Percentiles rank a stretch among this genome's conserved stretches.
These are phyloP conservation scores for Ennomos fuscantarius DNA, from an alignment of 2,888 invertebrate species.

Conservation along the genomic window DNA sequence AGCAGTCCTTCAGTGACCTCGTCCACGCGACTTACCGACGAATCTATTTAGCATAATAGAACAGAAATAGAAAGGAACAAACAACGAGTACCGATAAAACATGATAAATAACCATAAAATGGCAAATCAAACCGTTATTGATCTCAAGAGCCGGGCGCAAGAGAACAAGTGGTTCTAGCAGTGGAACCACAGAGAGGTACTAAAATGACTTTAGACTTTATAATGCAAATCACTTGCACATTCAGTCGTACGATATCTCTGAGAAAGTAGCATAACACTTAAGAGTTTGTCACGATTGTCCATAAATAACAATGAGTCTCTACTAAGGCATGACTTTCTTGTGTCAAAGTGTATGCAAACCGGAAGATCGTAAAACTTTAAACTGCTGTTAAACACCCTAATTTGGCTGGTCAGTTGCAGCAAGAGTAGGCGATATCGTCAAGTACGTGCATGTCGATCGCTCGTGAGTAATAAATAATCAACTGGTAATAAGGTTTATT, in stretches of 20 bases:
- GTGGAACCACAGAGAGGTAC: conserved; percentile 2
- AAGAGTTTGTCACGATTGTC: conserved; percentile 33
- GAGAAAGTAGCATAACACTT: conserved; percentile 38
- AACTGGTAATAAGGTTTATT: conserved; percentile 40
- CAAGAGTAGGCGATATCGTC: conserved; percentile 34
- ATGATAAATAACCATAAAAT: conserved; percentile 42
- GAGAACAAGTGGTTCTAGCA: conserved; percentile 19
- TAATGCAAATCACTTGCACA: conserved; percentile 35
- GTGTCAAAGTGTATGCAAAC: conserved; percentile 31
- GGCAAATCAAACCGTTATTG: conserved; percentile 39
- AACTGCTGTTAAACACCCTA: conserved; percentile 40
- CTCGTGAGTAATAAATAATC: conserved; percentile 34
- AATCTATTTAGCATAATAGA: conserved; percentile 48
- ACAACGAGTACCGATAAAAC: conserved; percentile 39
- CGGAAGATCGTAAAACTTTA: conserved; percentile 35
- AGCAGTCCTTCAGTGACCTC: conserved; percentile 39
- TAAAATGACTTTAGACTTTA: conserved; percentile 30
- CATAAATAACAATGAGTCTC: conserved; percentile 40
- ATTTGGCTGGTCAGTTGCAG: conserved; percentile 32
- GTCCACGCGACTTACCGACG: conserved; percentile 41
- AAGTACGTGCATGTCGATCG: conserved; percentile 35
- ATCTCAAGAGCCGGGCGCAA: conserved; percentile 20
- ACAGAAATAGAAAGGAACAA: conserved; percentile 24
- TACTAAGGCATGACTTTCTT: conserved; percentile 33
- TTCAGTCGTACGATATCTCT: conserved; percentile 27